Evolutionary conservation across 2,113 vertebrate genomes (phyloP), one percentile per base, ranked within the genome.

Genomic region (Melanostigma gelatinosum): DNA sequence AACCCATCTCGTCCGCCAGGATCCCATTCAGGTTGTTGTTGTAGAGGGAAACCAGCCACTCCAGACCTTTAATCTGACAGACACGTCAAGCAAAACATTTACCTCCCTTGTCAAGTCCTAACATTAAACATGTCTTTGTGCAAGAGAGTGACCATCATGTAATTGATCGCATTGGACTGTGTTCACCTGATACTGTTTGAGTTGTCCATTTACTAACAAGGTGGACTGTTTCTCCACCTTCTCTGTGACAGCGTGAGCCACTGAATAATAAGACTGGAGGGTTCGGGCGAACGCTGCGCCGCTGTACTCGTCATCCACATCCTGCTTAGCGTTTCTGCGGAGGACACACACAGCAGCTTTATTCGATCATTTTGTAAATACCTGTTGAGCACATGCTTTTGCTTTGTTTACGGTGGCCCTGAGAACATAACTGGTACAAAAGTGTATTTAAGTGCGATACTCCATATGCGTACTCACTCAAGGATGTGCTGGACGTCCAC

Each of bases 21-120:
- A 99, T 99, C 16, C 98, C 98, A 0, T 99, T 99, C 80, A 99
- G 94, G 88, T 99, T 99, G 91, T 99, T 99, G 91, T 99, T 99
- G 92, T 99, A 99, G 10, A 99, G 92, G 0, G 98, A 99, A 75
- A 99, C 98, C 68, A 99, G 85, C 98, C 98, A 99, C 75, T 99
- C 98, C 90, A 98, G 72, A 50, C 98, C 98, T 87, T 99, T 98
- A 83, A 99, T 94, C 98, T 99, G 79, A 50, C 6, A 24, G 22
- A 42, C 22, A 29, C 27, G 27, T 36, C 42, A 7, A 12, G n/a
- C 4, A 8, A 40, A 36, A 11, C 54, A 22, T 46, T 24, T 18
- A 44, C 2, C 3, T 32, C 20, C 4, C 8, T 4, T 1, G 1
- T 52, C 12, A 18, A 46, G 24, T 50, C 5, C 5, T 18, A 24